Conservation (phyloP, 2,797 vertebrate genomes). For the Harpagifer antarcticus region DNA sequence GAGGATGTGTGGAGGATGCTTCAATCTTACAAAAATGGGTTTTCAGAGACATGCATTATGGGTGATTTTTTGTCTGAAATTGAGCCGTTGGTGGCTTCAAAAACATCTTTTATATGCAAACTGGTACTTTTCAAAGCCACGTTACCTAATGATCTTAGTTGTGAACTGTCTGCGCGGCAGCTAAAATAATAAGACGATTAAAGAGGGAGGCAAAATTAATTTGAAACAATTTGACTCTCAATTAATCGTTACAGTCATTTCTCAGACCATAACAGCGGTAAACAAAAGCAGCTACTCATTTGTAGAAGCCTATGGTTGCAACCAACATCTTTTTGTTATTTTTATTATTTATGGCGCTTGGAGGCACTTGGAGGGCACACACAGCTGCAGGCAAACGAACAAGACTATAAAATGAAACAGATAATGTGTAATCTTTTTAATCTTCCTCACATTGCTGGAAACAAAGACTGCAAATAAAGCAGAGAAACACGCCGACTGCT, state of each 20-base stretch:
- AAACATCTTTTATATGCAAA: neutral
- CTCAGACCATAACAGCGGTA: neutral
- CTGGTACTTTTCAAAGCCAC: neutral
- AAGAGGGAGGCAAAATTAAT: neutral
- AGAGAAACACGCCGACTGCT: conserved; percentile 73
- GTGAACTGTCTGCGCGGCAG: neutral
- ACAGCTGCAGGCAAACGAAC: conserved; percentile 36
- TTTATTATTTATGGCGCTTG: conserved; percentile 1
- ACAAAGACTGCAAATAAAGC: conserved; percentile 65
- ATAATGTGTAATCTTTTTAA: conserved; percentile 49
- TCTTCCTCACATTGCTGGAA: conserved; percentile 38
- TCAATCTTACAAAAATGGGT: conserved; percentile 4
- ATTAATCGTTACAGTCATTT: neutral
- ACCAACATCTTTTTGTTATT: no score
- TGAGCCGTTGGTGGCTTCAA: neutral
- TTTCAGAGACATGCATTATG: neutral
- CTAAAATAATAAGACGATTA: neutral
- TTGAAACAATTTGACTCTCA: neutral
- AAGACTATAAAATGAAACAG: conserved; percentile 43
- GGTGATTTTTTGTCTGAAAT: neutral
- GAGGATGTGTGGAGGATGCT: conserved; percentile 7
- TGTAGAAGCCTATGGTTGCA: no score
- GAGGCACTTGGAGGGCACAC: conserved; percentile 27
- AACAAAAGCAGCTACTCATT: neutral
- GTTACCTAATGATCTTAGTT: neutral